Evolutionary conservation across 2,113 vertebrate genomes (phyloP).

Genomic region (Psettodes erumei): DNA sequence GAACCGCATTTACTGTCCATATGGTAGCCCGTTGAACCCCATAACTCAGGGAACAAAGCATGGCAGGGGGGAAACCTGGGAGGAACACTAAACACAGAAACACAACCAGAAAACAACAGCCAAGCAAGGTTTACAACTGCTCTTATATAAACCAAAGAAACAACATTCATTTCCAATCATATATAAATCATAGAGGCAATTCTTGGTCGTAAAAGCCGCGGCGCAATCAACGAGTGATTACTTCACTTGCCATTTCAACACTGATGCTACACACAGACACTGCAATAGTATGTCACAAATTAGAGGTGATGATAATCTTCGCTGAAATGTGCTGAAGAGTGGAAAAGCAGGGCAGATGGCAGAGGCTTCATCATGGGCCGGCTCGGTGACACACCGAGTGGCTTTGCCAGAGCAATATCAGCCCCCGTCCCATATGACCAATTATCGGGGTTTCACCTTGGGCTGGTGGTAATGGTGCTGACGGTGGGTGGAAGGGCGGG

Average conservation of each 20-base stretch:
- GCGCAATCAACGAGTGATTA: slow-evolving; percentile 55
- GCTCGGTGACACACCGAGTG: slow-evolving; percentile 70
- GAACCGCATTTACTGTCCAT: slow-evolving; percentile 78
- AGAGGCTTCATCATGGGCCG: slow-evolving; percentile 70
- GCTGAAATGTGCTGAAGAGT: slow-evolving; percentile 62
- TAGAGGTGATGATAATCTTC: slow-evolving; percentile 61
- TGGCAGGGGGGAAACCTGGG: slow-evolving; percentile 34
- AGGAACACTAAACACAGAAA: slow-evolving; percentile 37
- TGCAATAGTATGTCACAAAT: slow-evolving; percentile 63
- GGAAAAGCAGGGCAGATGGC: slow-evolving; percentile 80
- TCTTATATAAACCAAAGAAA: slow-evolving; percentile 26
- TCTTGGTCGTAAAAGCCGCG: slow-evolving; percentile 3
- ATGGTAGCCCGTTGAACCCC: slow-evolving; percentile 76
- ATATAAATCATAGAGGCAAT: slow-evolving; percentile 27
- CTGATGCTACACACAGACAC: slow-evolving; percentile 27
- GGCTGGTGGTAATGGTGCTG: slow-evolving; percentile 55
- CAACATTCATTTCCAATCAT: slow-evolving; percentile 19
- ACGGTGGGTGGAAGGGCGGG: slow-evolving; percentile 45
- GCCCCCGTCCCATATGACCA: slow-evolving; percentile 83
- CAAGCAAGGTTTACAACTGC: slow-evolving; percentile 19
- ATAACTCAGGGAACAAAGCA: slow-evolving; percentile 78
- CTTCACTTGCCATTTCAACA: slow-evolving; percentile 21
- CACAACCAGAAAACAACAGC: not conserved
- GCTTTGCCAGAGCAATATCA: slow-evolving; percentile 76
- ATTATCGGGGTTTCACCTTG: slow-evolving; percentile 85